Evolutionary conservation across 2,888 invertebrate species (phyloP).

Genomic region (Cetonia aurata): DNA sequence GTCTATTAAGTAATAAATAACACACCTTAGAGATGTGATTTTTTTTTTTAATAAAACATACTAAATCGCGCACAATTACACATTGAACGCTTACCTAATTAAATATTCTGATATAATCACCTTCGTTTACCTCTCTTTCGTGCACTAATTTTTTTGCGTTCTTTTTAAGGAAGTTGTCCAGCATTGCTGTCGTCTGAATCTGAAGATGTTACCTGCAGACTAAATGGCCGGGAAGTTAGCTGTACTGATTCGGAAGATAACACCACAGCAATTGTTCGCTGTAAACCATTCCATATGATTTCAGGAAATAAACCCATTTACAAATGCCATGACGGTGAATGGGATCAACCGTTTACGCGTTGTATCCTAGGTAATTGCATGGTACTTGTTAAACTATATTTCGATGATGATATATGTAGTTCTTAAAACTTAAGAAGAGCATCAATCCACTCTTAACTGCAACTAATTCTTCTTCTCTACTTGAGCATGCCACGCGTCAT

Average conservation of each 20-base stretch:
- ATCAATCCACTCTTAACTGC: background rate
- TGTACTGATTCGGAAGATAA: constrained; percentile 9
- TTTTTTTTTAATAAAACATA: no score
- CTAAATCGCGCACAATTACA: no score
- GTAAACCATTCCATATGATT: constrained; percentile 9
- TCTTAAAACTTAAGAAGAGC: background rate
- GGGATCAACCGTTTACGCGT: constrained; percentile 7
- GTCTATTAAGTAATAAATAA: no score
- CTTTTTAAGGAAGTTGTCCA: constrained; percentile 20
- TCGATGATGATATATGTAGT: background rate
- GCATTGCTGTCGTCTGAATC: constrained; percentile 8
- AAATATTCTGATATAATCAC: no score
- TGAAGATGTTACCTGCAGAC: constrained; percentile 13
- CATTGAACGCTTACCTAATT: no score
- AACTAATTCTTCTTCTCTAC: constrained; percentile 18
- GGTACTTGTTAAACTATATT: background rate
- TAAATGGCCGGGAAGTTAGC: background rate
- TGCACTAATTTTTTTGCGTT: background rate
- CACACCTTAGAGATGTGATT: no score
- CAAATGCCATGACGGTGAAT: constrained; percentile 26
- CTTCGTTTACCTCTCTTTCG: background rate
- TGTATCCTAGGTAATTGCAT: constrained; percentile 1
- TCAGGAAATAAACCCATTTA: constrained; percentile 11
- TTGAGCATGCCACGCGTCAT: constrained; percentile 22
- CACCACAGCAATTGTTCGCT: constrained; percentile 5